Evolutionary conservation across 2,888 invertebrate genomes (phyloP).

Genomic region (Dioctria linearis): DNA sequence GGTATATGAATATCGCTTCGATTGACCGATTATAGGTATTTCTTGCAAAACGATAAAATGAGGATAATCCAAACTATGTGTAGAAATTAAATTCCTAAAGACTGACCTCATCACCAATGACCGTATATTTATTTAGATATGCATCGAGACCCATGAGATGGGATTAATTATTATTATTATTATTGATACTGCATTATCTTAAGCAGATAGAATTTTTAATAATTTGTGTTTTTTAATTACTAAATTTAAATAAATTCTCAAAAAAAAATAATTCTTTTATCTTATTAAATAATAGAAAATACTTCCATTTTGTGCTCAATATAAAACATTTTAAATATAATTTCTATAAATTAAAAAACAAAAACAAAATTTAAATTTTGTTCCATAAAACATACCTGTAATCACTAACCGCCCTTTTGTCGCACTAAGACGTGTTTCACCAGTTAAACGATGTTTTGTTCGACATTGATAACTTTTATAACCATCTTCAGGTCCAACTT

Average conservation of each 20-base stretch:
- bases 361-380: constrained; percentile 55
- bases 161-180: not conserved
- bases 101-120: no score
- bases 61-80: no score
- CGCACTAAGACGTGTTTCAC: constrained; percentile 92
- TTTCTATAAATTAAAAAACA: not conserved
- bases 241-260: not conserved
- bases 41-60: no score
- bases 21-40: no score
- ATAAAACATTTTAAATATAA: constrained; percentile 3
- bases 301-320: not conserved
- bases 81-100: no score
- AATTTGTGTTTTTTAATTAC: not conserved
- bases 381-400: constrained; percentile 83
- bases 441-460: constrained; percentile 92
- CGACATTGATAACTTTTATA: constrained; percentile 95
- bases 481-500: constrained; percentile 95
- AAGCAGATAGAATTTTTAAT: not conserved
- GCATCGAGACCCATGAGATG: no score
- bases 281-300: not conserved
- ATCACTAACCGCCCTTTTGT: constrained; percentile 95
- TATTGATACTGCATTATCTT: not conserved
- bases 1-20: no score
- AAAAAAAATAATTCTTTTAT: constrained; percentile 5
- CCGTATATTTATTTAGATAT: no score